Evolutionary conservation across 2,113 vertebrate species (phyloP).

Genomic region (Dascyllus trimaculatus): DNA sequence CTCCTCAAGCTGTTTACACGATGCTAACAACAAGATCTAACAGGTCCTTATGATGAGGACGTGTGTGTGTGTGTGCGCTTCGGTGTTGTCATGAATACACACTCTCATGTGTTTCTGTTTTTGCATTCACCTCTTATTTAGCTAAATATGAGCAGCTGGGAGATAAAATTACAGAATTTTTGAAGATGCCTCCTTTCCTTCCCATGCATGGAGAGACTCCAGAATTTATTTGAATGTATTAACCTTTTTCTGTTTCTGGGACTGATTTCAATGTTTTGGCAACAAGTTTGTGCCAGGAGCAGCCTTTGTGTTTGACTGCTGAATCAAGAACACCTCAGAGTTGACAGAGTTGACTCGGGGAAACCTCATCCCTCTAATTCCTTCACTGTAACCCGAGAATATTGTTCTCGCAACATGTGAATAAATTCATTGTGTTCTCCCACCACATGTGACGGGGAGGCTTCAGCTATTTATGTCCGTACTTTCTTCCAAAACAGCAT

Average conservation of each 20-base stretch:
- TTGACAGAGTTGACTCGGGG: slow-evolving; percentile 5
- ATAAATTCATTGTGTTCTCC: slow-evolving; percentile 17
- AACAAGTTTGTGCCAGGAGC: neutral
- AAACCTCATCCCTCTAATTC: slow-evolving; percentile 45
- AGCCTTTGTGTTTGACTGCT: slow-evolving; percentile 16
- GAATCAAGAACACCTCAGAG: slow-evolving; percentile 17
- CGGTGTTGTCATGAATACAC: slow-evolving; percentile 1
- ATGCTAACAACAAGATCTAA: slow-evolving; percentile 45
- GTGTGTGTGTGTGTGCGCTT: neutral
- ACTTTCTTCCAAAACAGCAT: too few relatives aligned
- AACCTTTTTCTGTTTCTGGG: slow-evolving; percentile 18
- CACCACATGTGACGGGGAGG: slow-evolving; percentile 16
- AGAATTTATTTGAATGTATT: slow-evolving; percentile 46
- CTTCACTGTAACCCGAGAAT: slow-evolving; percentile 32
- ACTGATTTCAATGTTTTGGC: slow-evolving; percentile 14
- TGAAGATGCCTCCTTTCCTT: slow-evolving; percentile 3
- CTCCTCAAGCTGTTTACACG: slow-evolving; percentile 53
- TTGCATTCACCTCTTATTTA: slow-evolving; percentile 17
- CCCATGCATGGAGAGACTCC: neutral
- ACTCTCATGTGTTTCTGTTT: slow-evolving; percentile 5
- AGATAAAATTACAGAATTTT: slow-evolving; percentile 19
- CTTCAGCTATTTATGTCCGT: neutral
- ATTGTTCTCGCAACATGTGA: slow-evolving; percentile 2
- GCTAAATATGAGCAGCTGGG: slow-evolving; percentile 22
- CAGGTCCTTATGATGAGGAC: slow-evolving; percentile 18